Evolutionary conservation across 2,797 vertebrate genomes (phyloP), one percentile per base, ranked within the genome.

Genomic region (Thamnophis elegans): DNA sequence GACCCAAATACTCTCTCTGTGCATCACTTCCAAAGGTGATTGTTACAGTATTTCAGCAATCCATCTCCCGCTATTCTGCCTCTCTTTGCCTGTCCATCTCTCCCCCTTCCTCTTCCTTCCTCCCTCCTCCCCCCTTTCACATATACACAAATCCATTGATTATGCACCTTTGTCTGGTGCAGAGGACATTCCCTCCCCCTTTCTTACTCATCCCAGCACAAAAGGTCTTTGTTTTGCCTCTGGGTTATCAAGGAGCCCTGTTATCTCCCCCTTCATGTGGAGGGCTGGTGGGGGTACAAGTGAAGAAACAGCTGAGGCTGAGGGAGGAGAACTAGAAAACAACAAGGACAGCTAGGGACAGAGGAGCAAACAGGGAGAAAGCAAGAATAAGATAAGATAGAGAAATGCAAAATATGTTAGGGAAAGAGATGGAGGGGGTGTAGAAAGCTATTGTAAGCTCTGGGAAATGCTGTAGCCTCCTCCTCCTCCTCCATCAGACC

Each of bases 211-310:
- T 32, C n/a, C 10, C 3, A 18, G 68, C 89, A 95, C 94, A 95
- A 93, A 90, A 73, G 93, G 68, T 62, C 68, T 91, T 94, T 95
- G 93, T 94, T 94, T 85, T 14, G 32, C 42, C 91, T 88, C 36
- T n/a, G 68, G 55, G 88, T 93, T 94, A 95, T 95, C 94, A 87
- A 91, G 92, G 87, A 65, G 62, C 92, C 13, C 93, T 91, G 93
- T 92, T 93, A 92, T 92, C 94, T 93, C 92, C 91, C 94, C 95
- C 93, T 93, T 94, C 94, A 95, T 86, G n/a, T 90, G 9, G 56
- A 89, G n/a, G 58, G 73, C 47, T 78, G 87, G 92, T 10, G 56
- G 59, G 73, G 65, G 85, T 85, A 55, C 95, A 95, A 94, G 95
- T 95, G 95, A 93, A 93, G 94, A 86, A 47, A 32, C 53, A 88